Percentiles rank a stretch among this genome's conserved stretches.
Evolutionary conservation across 2,113 vertebrate genomes (phyloP).

Genomic region (Marmota flaviventris): DNA sequence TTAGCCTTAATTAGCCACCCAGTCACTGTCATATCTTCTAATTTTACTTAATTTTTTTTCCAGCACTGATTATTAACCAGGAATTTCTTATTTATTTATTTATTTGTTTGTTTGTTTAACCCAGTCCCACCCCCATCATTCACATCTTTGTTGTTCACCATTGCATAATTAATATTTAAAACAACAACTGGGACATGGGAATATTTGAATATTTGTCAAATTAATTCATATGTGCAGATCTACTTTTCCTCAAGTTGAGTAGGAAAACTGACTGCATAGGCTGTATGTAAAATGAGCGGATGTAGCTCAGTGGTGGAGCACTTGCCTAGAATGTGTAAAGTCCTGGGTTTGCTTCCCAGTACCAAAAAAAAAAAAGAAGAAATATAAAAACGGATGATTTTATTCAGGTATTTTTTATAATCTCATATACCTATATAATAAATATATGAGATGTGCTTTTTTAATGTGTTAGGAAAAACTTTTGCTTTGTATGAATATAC

Average conservation of each 20-base stretch:
- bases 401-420: slow-evolving; percentile 32
- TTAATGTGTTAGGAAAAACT: background rate
- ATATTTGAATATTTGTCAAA: background rate
- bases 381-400: background rate
- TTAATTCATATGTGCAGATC: background rate
- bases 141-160: background rate
- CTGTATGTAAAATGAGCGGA: background rate
- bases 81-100: background rate
- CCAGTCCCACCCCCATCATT: background rate
- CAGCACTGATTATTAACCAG: background rate
- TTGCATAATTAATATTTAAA: background rate
- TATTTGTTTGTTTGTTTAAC: background rate
- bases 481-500: slow-evolving; percentile 17
- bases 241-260: slow-evolving; percentile 22
- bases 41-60: background rate
- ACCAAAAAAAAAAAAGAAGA: background rate
- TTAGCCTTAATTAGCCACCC: background rate
- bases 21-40: background rate
- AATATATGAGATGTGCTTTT: too few relatives aligned
- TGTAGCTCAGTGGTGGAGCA: background rate
- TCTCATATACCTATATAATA: background rate
- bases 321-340: background rate
- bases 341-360: background rate
- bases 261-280: background rate
- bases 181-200: background rate